Evolutionary conservation across 1,140 invertebrate genomes (phyloP).

Genomic region (Carposina sasakii): DNA sequence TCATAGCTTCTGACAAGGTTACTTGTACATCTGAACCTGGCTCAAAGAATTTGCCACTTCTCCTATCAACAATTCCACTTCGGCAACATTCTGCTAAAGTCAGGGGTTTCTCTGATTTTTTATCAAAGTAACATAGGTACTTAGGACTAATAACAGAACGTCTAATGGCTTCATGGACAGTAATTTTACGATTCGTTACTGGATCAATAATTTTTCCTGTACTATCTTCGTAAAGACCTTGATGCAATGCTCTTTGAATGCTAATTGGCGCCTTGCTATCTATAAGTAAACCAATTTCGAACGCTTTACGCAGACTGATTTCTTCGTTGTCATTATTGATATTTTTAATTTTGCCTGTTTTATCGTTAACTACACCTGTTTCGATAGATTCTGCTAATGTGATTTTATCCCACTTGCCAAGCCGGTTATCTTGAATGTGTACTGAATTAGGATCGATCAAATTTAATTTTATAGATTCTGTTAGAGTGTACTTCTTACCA

Average conservation of each 20-base stretch:
- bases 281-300: slow-evolving; percentile 84
- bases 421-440: slow-evolving; percentile 85
- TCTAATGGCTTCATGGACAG: slow-evolving; percentile 88
- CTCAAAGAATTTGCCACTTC: slow-evolving; percentile 84
- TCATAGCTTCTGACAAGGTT: slow-evolving; percentile 81
- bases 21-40: slow-evolving; percentile 78
- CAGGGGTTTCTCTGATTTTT: slow-evolving; percentile 78
- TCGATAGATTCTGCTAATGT: slow-evolving; percentile 84
- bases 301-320: slow-evolving; percentile 85
- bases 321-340: slow-evolving; percentile 77
- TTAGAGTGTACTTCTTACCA: slow-evolving; percentile 82
- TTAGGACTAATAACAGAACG: slow-evolving; percentile 85
- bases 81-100: slow-evolving; percentile 85
- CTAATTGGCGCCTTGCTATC: slow-evolving; percentile 89
- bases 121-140: slow-evolving; percentile 86
- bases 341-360: slow-evolving; percentile 81
- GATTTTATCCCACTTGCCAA: slow-evolving; percentile 83
- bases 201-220: slow-evolving; percentile 89
- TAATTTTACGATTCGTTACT: slow-evolving; percentile 81
- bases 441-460: slow-evolving; percentile 88
- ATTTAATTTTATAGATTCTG: slow-evolving; percentile 82
- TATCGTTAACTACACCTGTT: slow-evolving; percentile 81
- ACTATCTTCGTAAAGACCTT: slow-evolving; percentile 87
- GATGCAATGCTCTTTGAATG: slow-evolving; percentile 88
- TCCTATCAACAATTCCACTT: slow-evolving; percentile 86